Evolutionary conservation across 2,888 invertebrate genomes (phyloP).

Genomic region (Pomacea canaliculata): DNA sequence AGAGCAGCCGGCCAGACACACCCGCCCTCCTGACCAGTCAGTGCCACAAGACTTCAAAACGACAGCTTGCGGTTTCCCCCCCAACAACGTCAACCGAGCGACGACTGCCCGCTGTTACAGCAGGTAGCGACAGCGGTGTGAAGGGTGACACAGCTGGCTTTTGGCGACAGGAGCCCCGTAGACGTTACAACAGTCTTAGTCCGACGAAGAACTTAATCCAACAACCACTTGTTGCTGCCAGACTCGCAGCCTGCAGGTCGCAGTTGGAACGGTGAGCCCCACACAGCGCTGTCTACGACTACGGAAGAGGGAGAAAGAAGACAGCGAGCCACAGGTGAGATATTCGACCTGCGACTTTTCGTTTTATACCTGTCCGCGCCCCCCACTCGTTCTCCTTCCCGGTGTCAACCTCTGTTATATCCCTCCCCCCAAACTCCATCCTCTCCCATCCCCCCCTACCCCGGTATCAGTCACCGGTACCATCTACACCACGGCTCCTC

Average conservation of each 20-base stretch:
- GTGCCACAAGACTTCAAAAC: not conserved
- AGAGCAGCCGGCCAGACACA: too few species aligned
- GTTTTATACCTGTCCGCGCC: slow-evolving; percentile 25
- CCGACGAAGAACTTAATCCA: not conserved
- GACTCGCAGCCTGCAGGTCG: too few species aligned
- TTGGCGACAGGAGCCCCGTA: not conserved
- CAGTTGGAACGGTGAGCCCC: not conserved
- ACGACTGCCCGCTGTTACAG: not conserved
- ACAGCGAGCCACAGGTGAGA: slow-evolving; percentile 14
- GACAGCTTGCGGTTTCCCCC: not conserved
- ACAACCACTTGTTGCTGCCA: not conserved
- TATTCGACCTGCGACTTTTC: slow-evolving; percentile 16
- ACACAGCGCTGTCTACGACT: not conserved
- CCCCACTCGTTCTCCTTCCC: not conserved
- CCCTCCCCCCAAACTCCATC: not conserved
- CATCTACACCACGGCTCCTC: not conserved
- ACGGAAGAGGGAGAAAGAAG: not conserved
- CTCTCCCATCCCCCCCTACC: not conserved
- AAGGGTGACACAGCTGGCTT: not conserved
- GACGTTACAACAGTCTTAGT: not conserved
- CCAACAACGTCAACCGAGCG: not conserved
- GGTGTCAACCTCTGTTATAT: not conserved
- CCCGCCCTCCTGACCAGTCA: not conserved
- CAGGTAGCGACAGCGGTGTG: not conserved
- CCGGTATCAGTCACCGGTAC: not conserved